Evolutionary conservation across 1,140 invertebrate genomes (phyloP), one percentile per base, ranked within the genome.

Genomic region (Luehdorfia chinensis): DNA sequence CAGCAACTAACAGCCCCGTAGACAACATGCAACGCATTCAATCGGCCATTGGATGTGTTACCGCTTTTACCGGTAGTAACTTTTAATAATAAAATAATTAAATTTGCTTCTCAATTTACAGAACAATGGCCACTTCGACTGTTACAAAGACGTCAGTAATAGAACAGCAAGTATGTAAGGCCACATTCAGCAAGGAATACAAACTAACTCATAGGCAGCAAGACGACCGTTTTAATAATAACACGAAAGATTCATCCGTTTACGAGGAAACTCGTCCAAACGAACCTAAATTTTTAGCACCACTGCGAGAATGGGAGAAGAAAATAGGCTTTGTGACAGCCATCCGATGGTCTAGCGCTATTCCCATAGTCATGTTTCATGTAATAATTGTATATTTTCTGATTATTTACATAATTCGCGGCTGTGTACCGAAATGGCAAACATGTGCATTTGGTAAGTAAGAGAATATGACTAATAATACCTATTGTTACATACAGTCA

Each of bases 291-390:
- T 72, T 72, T 25, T 32, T 80, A 5, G 25, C 37, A 1, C 52
- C 63, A 0, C 25, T 75, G 14, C 61, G 78, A 41, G 47, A 47
- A 46, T 75, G 66, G 70, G 79, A 84, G 36, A 79, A 74, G 55
- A 51, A 43, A 11, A 53, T 70, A 44, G 80, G 75, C 4, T 84
- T 84, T 41, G 39, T 72, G 1, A 84, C 80, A 11, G 56, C 72
- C 11, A 68, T 84, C 2, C 53, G 58, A 30, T 84, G 79, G 77
- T 60, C 37, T 6, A 75, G 67, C 18, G 44, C 55, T n/a, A 49
- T 73, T 25, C 7, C 46, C 3, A 72, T 84, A 25, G 46, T 30
- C 4, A 5, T 53, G 4, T 59, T 73, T 13, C 79, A 84, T 16
- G 9, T 71, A 7, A 8, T 66, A 6, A 43, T 47, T 5, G 11